A percentile compares a stretch with the other conserved stretches of the same genome.
phyloP scores from a whole-genome alignment of 2,797 vertebrate genomes.

The Enteromius viviparus region DNA sequence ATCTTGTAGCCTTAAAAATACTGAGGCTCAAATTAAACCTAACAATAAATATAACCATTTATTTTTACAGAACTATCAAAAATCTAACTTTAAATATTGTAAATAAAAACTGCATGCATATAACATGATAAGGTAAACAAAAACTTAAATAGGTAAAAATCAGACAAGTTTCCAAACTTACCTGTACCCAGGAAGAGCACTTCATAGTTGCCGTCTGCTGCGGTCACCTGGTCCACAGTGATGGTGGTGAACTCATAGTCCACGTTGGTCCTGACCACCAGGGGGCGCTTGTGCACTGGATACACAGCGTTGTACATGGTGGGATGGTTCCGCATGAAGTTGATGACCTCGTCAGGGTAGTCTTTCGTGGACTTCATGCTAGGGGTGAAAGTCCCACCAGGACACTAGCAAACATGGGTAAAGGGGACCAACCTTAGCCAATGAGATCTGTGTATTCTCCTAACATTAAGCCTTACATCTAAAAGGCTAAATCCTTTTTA shows the following conservation, averaged over 20 bases:
- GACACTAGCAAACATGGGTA: slow-evolving; percentile 80
- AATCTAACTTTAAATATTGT: background rate
- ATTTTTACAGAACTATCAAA: background rate
- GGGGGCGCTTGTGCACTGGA: slow-evolving; percentile 93
- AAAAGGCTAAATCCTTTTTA: background rate
- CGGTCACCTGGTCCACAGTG: slow-evolving; percentile 96
- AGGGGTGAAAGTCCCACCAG: slow-evolving; percentile 95
- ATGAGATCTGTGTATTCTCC: slow-evolving; percentile 1
- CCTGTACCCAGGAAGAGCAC: slow-evolving; percentile 98
- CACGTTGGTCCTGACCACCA: slow-evolving; percentile 92
- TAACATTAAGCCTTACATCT: background rate
- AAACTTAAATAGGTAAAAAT: background rate
- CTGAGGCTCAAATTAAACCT: background rate
- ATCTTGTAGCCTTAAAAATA: background rate
- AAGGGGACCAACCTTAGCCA: background rate
- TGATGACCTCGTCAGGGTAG: slow-evolving; percentile 98
- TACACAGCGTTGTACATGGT: slow-evolving; percentile 96
- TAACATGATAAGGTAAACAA: background rate
- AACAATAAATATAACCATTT: background rate
- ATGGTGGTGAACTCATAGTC: slow-evolving; percentile 97
- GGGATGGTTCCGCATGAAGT: slow-evolving; percentile 96
- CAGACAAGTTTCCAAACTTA: slow-evolving; percentile 66
- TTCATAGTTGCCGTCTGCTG: slow-evolving; percentile 97
- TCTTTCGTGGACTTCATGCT: slow-evolving; percentile 99
- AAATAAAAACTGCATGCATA: background rate